These are phyloP conservation scores for Lithobates sylvaticus DNA, from an alignment of 2,797 vertebrate species.

Conservation along the genomic window DNA sequence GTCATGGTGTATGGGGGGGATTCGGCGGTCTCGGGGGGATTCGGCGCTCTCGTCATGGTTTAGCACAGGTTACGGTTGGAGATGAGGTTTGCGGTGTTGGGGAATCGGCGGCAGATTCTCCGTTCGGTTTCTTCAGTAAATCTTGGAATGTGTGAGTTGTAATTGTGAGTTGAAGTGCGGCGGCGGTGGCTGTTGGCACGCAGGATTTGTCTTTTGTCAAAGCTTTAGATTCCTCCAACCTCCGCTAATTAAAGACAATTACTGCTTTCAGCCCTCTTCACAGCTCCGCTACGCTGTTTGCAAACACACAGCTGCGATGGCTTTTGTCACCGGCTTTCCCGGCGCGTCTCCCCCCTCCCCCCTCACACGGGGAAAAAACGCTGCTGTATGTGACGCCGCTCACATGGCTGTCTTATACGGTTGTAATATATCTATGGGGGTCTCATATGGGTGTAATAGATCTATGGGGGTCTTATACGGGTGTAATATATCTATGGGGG, in stretches of 20 bases:
- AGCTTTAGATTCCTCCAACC: conserved; percentile 78
- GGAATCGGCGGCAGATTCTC: not conserved
- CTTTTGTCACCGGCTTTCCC: conserved; percentile 67
- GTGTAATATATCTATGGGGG: too few species aligned
- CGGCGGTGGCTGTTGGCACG: conserved; percentile 70
- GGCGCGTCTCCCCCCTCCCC: conserved; percentile 57
- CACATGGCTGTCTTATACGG: too few species aligned
- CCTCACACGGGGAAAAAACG: too few species aligned
- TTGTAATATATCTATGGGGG: too few species aligned
- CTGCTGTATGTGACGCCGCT: too few species aligned
- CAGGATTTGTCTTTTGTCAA: conserved; percentile 79
- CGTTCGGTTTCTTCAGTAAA: not conserved
- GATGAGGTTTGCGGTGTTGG: too few species aligned
- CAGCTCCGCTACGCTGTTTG: conserved; percentile 81
- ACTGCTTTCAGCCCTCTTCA: conserved; percentile 83
- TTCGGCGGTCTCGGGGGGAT: conserved; percentile 64
- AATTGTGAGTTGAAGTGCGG: conserved; percentile 21
- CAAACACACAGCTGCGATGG: conserved; percentile 83
- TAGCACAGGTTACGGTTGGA: too few species aligned
- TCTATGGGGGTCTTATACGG: too few species aligned
- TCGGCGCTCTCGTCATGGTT: too few species aligned
- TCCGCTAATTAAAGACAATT: conserved; percentile 88
- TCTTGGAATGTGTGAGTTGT: not conserved
- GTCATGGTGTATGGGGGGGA: not conserved
- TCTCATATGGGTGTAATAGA: too few species aligned